phyloP scores from a whole-genome alignment of 2,797 vertebrate species.

The Euthynnus affinis region DNA sequence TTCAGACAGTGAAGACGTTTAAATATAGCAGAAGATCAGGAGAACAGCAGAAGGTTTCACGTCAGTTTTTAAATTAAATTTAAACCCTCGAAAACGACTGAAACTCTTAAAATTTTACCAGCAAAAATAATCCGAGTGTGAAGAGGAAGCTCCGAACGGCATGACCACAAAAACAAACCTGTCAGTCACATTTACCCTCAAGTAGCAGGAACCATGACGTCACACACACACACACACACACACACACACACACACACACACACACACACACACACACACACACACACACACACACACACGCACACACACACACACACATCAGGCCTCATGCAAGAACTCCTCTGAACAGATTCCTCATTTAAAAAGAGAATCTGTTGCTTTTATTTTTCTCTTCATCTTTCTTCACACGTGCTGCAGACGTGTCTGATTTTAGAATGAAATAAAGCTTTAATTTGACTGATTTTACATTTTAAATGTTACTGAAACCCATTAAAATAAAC shows the following conservation, averaged over 20 bases:
- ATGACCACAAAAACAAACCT: neutral
- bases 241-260: too few species aligned
- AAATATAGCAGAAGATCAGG: neutral
- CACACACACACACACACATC: neutral
- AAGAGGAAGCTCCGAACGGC: neutral
- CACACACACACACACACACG: too few species aligned
- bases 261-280: too few species aligned
- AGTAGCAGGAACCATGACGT: too few species aligned
- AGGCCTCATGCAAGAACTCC: conserved; percentile 8
- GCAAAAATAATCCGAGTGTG: too few species aligned
- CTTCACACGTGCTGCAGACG: too few species aligned
- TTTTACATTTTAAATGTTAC: neutral
- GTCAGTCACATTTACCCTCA: neutral
- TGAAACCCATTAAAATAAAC: too few species aligned
- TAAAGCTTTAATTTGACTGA: too few species aligned
- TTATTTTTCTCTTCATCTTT: too few species aligned
- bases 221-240: too few species aligned
- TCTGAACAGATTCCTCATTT: neutral
- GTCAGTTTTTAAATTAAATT: neutral
- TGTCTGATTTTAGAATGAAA: too few species aligned
- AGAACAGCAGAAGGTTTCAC: too few species aligned
- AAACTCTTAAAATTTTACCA: neutral
- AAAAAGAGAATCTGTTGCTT: neutral
- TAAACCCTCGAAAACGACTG: neutral
- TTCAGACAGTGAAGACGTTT: neutral